Evolutionary conservation across 2,113 vertebrate species (phyloP).

Genomic region (Epinephelus moara): DNA sequence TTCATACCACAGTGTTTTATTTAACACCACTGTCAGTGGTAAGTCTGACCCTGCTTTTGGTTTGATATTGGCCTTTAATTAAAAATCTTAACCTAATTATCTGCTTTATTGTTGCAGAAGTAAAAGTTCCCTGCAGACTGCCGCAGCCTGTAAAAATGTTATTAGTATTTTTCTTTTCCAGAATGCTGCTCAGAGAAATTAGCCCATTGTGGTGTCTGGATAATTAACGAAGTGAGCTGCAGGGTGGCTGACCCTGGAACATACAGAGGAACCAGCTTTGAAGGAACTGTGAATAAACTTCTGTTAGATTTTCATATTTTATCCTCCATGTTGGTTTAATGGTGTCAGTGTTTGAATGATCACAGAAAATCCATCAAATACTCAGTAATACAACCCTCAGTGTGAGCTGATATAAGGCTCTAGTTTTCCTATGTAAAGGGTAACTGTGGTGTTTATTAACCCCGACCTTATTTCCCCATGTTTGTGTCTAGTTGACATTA

Average conservation of each 20-base stretch:
- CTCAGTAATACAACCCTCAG: background rate
- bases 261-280: background rate
- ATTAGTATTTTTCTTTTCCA: conserved; percentile 23
- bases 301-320: background rate
- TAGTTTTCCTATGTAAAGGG: too few species aligned
- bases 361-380: background rate
- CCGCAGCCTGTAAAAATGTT: conserved; percentile 12
- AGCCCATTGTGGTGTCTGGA: conserved; percentile 23
- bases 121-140: conserved; percentile 42
- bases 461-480: too few species aligned
- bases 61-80: conserved; percentile 45
- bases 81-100: conserved; percentile 30
- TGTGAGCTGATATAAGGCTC: background rate
- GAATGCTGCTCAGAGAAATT: conserved; percentile 28
- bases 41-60: background rate
- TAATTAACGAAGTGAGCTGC: conserved; percentile 31
- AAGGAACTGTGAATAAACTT: background rate
- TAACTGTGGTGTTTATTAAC: too few species aligned
- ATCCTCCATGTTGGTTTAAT: background rate
- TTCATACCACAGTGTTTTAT: background rate
- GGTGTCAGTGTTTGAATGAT: background rate
- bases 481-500: too few species aligned
- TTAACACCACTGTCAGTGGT: background rate
- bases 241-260: conserved; percentile 14
- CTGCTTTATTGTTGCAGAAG: conserved; percentile 10